Evolutionary conservation across 2,797 vertebrate species (phyloP), one percentile per base, ranked within the genome.

Genomic region (Bucorvus abyssinicus): DNA sequence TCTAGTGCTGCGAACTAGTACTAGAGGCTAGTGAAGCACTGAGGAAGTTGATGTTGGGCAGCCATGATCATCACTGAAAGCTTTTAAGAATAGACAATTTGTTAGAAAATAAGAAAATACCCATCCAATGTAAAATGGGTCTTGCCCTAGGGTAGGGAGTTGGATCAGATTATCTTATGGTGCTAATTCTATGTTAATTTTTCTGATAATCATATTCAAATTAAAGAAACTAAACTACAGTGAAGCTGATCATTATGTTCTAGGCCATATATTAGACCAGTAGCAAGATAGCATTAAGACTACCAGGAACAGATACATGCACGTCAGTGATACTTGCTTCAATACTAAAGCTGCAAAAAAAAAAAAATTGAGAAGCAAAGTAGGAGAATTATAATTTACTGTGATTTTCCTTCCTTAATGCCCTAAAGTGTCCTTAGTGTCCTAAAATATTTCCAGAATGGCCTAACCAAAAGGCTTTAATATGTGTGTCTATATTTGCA

Each of bases 101-200:
- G 23, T 45, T 14, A 70, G 8, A 79, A 91, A 88, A 50, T 79
- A 69, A 47, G 77, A 90, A 94, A 90, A 84, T 50, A 76, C 27
- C 49, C 49, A 50, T 53, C 59, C 2, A 2, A 78, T 21, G 23
- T 78, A 68, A 81, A 88, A 65, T 10, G 14, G 50, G 59, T 78
- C 61, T 93, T 87, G 47, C 42, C 60, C 61, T 63, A 32, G 8
- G 40, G 32, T 23, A 56, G 12, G 7, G 20, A 77, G 49, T 84
- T 56, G 24, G 52, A 81, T 19, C 22, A 2, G 57, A 64, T 81
- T 23, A 84, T 84, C 40, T 87, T 67, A 61, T 1, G 0, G 45
- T 60, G 32, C 38, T 84, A 84, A 64, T 76, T 45, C 45, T 92
- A 50, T n/a, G 32, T 90, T 89, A 57, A 73, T 92, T 93, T 94